phyloP scores from a whole-genome alignment of 92 coral and sea anemone species.

The Actinostola sp. region DNA sequence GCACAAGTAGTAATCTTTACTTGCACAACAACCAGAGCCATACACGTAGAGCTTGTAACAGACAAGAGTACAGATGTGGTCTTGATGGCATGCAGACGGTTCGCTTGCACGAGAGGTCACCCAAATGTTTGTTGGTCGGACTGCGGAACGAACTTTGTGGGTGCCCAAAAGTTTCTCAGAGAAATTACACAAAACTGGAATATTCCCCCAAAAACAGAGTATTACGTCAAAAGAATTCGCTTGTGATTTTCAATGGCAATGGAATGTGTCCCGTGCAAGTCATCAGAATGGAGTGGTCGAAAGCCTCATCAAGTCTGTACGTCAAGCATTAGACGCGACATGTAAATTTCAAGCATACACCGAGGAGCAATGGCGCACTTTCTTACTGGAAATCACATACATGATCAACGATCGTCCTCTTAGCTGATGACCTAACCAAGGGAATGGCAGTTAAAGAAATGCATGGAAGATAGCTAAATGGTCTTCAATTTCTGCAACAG shows the following conservation, averaged over 20 bases:
- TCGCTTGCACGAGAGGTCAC: slow-evolving; percentile 41
- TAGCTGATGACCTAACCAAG: slow-evolving; percentile 62
- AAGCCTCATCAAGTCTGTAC: slow-evolving; percentile 18
- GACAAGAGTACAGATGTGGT: slow-evolving; percentile 34
- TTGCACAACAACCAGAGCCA: slow-evolving; percentile 35
- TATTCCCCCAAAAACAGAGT: too few species aligned
- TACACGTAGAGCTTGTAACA: slow-evolving; percentile 35
- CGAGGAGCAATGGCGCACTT: slow-evolving; percentile 62
- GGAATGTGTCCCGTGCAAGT: slow-evolving; percentile 22
- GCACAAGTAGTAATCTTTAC: slow-evolving; percentile 57
- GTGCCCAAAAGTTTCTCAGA: slow-evolving; percentile 23
- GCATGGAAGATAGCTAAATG: slow-evolving; percentile 67
- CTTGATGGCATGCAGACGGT: slow-evolving; percentile 38
- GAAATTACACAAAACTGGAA: slow-evolving; percentile 38
- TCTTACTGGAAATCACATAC: slow-evolving; percentile 33
- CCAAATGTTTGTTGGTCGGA: slow-evolving; percentile 37
- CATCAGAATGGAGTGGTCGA: slow-evolving; percentile 37
- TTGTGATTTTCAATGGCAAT: slow-evolving; percentile 24
- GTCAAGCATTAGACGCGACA: slow-evolving; percentile 12
- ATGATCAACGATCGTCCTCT: too few species aligned
- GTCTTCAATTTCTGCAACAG: slow-evolving; percentile 41
- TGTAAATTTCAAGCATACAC: slow-evolving; percentile 35
- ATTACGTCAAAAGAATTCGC: neutral
- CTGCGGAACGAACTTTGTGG: slow-evolving; percentile 28
- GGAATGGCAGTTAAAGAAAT: slow-evolving; percentile 58